Evolutionary conservation across 2,797 vertebrate species (phyloP).

Genomic region (Netta rufina): DNA sequence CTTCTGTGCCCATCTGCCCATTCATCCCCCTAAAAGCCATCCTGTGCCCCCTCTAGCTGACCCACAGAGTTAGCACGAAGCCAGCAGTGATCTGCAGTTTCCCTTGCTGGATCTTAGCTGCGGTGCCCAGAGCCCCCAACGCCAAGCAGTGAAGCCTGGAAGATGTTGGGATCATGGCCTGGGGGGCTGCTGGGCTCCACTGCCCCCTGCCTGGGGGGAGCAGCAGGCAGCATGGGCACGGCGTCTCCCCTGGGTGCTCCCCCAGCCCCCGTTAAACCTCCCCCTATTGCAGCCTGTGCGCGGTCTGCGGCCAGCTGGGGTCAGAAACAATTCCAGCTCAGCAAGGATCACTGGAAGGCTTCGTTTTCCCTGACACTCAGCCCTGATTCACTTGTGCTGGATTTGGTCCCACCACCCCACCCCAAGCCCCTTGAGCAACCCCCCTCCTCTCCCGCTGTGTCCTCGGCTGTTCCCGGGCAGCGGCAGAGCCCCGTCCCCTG

Average conservation of each 20-base stretch:
- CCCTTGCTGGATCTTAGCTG: background rate
- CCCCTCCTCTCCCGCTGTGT: background rate
- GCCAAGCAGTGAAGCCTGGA: accelerated
- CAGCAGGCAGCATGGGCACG: background rate
- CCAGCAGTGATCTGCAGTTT: accelerated
- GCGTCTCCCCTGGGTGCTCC: background rate
- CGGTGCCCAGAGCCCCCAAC: accelerated
- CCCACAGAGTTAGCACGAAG: accelerated
- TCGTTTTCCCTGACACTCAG: background rate
- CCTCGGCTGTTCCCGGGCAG: background rate
- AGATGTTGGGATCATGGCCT: accelerated
- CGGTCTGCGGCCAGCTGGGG: accelerated
- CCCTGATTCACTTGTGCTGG: background rate
- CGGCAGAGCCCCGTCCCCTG: background rate
- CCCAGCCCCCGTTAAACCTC: background rate
- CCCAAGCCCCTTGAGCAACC: background rate
- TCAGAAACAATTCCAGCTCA: background rate
- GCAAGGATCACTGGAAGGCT: background rate
- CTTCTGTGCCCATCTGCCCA: background rate
- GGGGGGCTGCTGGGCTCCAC: background rate
- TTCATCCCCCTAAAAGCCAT: background rate
- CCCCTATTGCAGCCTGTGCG: background rate
- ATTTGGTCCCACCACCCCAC: background rate
- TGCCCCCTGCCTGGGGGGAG: background rate
- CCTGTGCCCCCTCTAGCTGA: background rate